Conservation (phyloP, 1,140 invertebrate species). For the Maconellicoccus hirsutus region DNA sequence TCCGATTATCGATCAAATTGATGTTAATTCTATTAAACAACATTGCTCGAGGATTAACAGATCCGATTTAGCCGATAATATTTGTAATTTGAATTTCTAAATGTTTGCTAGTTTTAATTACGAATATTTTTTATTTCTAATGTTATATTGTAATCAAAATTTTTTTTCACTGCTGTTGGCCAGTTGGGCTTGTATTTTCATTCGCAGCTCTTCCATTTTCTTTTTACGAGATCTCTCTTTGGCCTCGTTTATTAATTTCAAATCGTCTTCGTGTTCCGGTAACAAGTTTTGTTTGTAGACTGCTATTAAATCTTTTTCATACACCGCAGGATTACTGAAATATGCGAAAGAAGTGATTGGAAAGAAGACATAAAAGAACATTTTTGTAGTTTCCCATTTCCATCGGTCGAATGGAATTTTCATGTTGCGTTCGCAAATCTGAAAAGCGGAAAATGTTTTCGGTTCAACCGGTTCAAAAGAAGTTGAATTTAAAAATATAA, state of each 20-base stretch:
- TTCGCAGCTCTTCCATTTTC: slow-evolving; percentile 18
- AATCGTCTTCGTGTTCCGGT: slow-evolving; percentile 19
- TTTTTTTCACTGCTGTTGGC: background rate
- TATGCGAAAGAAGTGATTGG: slow-evolving; percentile 70
- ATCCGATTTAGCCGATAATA: slow-evolving; percentile 8
- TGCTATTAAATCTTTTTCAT: slow-evolving; percentile 56
- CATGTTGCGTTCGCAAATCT: background rate
- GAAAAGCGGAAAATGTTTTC: too few relatives aligned
- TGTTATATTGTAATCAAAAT: background rate
- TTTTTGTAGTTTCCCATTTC: slow-evolving; percentile 65
- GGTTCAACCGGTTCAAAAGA: too few relatives aligned
- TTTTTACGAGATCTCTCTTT: slow-evolving; percentile 19
- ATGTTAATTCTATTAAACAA: slow-evolving; percentile 19
- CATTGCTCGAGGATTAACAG: slow-evolving; percentile 18
- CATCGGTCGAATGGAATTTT: slow-evolving; percentile 43
- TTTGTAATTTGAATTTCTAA: background rate
- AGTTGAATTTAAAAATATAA: too few relatives aligned
- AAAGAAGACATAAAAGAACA: slow-evolving; percentile 74
- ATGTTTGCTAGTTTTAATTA: background rate
- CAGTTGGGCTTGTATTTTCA: background rate
- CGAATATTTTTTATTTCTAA: too few relatives aligned
- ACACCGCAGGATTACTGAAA: slow-evolving; percentile 72
- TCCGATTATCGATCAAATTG: slow-evolving; percentile 24
- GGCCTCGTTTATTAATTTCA: slow-evolving; percentile 1
- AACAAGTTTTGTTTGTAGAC: slow-evolving; percentile 46